Evolutionary conservation across 2,797 vertebrate species (phyloP).

Genomic region (Glyptemys insculpta): DNA sequence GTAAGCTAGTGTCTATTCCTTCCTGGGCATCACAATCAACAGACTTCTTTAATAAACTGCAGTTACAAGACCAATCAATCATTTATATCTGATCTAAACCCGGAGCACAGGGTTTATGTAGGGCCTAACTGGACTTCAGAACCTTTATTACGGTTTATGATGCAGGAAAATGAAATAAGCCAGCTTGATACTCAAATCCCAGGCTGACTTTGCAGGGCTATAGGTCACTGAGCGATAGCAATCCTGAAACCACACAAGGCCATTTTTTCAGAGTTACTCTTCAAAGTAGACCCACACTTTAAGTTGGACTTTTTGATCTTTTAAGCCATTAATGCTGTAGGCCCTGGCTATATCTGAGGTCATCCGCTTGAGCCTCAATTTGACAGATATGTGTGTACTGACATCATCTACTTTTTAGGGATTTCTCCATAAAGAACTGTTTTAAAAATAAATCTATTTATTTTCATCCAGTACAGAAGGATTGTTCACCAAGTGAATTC

Average conservation of each 20-base stretch:
- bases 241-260: background rate
- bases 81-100: too few species aligned
- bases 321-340: background rate
- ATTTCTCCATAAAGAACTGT: background rate
- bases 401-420: background rate
- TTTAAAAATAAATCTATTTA: background rate
- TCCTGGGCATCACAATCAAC: background rate
- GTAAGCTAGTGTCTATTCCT: background rate
- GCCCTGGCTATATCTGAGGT: background rate
- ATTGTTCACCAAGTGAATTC: background rate
- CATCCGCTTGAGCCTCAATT: background rate
- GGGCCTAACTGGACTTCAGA: background rate
- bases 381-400: background rate
- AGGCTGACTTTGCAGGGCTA: background rate
- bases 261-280: background rate
- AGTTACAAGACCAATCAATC: background rate
- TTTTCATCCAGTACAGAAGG: background rate
- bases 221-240: background rate
- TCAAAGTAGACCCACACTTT: background rate
- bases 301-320: background rate
- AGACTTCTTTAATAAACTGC: background rate
- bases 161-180: background rate
- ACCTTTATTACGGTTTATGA: background rate
- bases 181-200: background rate
- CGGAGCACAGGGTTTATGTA: too few species aligned